Evolutionary conservation across 2,113 vertebrate genomes (phyloP), one percentile per base, ranked within the genome.

Genomic region (Danionella cerebrum): DNA sequence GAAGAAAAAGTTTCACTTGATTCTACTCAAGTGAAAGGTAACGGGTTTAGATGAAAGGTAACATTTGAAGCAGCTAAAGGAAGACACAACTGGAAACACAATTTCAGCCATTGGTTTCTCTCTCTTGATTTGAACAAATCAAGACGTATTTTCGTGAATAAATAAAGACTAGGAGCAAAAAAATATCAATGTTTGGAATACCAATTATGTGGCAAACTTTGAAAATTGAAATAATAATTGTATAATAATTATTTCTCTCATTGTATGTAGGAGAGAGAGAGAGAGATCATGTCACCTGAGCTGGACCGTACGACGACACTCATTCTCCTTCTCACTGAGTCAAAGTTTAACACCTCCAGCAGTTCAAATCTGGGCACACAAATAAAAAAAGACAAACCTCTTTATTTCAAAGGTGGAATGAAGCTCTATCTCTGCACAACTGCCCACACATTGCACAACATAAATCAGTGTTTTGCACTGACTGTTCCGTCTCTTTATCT

Each of bases 271-370:
- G 38, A 7, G 13, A 1, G 24, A 44, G n/a, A 19, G 53, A 33
- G 29, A 14, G 47, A 51, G 14, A 12, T 27, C n/a, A 13, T 0
- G 6, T 70, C 89, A 98, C 95, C 96, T 82, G 86, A 62, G 60
- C 66, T 64, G 35, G 91, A 86, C 55, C 81, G 88, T 69, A 98
- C 95, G 0, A 98, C 94, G 2, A 98, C 94, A 14, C 96, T 98
- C 96, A 98, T 98, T 65, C 96, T 86, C 31, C 96, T 88, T 60
- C 96, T 86, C 50, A 98, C 95, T 0, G 96, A 97, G 83, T 98
- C 96, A 54, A 98, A 98, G 36, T 89, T 96, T 76, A 98, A 76
- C 72, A 93, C 83, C 6, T 98, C 91, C 33, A 98, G 53, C 42
- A 98, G 80, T 76, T 98, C 92, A 75, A 95, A 98, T 78, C 95